Conservation (phyloP, 2,888 invertebrate species). For the Epinotia demarniana region DNA sequence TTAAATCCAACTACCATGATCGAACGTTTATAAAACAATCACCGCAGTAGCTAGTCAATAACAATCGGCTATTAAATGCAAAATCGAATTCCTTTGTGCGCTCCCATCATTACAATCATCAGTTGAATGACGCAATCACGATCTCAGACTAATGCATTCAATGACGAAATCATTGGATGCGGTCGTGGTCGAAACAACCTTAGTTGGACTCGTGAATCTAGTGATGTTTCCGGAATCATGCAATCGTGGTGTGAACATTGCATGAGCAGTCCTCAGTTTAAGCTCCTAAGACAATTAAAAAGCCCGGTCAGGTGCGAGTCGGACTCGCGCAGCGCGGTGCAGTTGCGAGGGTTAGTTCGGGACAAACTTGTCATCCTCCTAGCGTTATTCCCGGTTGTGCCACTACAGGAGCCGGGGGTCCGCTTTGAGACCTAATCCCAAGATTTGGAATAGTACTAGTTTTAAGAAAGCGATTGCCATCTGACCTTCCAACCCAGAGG, state of each 20-base stretch:
- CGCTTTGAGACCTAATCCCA: too few species aligned
- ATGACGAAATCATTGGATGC: conserved; percentile 32
- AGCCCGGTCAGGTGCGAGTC: too few species aligned
- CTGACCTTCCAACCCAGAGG: too few species aligned
- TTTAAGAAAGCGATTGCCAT: too few species aligned
- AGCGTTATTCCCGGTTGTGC: too few species aligned
- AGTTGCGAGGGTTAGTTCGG: too few species aligned
- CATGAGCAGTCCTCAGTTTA: not conserved
- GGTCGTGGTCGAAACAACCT: conserved; percentile 28
- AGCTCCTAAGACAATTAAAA: not conserved
- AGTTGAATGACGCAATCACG: conserved; percentile 36
- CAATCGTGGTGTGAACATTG: not conserved
- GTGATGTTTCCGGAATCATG: conserved; percentile 13
- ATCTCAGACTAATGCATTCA: conserved; percentile 38
- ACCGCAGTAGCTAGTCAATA: conserved; percentile 37
- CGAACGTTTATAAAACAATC: conserved; percentile 29
- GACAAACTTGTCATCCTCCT: too few species aligned
- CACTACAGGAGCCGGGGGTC: too few species aligned
- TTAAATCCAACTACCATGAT: conserved; percentile 7
- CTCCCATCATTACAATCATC: conserved; percentile 42
- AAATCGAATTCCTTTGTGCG: conserved; percentile 44
- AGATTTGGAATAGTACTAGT: too few species aligned
- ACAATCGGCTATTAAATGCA: conserved; percentile 35
- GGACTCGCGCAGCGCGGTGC: too few species aligned
- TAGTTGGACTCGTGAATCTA: conserved; percentile 7